Percentiles rank a stretch among this genome's conserved stretches.
Evolutionary conservation across 2,797 vertebrate genomes (phyloP).

Genomic region (Micrastur ruficollis): DNA sequence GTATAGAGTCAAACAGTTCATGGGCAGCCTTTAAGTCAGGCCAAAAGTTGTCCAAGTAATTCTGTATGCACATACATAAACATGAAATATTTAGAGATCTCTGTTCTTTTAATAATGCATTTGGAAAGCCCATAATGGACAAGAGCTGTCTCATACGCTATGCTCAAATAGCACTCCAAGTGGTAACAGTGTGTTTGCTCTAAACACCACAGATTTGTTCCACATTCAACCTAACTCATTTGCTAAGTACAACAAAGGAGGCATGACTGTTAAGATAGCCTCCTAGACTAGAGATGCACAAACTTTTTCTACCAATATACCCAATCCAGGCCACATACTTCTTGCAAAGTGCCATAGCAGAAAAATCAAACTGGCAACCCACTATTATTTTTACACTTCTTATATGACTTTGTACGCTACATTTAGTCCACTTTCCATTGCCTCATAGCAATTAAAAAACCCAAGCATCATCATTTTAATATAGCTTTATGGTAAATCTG

Average conservation of each 20-base stretch:
- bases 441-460: background rate
- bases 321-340: background rate
- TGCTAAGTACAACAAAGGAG: background rate
- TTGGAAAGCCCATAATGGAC: background rate
- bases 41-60: conserved; percentile 91
- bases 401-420: background rate
- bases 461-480: background rate
- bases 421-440: background rate
- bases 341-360: background rate
- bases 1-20: conserved; percentile 86
- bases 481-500: background rate
- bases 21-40: conserved; percentile 83
- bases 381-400: background rate
- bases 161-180: background rate
- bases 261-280: background rate
- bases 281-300: background rate
- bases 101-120: background rate
- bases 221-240: background rate
- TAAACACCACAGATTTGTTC: background rate
- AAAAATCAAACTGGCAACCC: background rate
- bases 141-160: background rate
- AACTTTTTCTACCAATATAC: background rate
- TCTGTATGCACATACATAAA: conserved; percentile 70
- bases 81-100: background rate
- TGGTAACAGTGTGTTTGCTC: background rate